Conservation (phyloP, 2,888 invertebrate species). For the Eristalis intricaria region DNA sequence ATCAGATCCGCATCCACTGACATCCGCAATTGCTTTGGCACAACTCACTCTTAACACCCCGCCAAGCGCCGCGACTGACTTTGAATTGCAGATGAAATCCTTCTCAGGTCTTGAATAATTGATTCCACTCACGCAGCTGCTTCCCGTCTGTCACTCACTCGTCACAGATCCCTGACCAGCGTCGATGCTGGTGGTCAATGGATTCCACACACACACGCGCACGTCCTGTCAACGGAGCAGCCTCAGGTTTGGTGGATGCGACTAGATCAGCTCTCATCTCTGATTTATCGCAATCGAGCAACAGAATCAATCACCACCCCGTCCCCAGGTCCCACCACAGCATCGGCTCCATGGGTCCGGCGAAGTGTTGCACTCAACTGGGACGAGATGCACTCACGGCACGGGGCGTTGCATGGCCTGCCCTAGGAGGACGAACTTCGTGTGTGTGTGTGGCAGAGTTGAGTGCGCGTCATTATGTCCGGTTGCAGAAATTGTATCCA, state of each 20-base stretch:
- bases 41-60: neutral
- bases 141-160: neutral
- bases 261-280: slow-evolving; percentile 36
- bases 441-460: neutral
- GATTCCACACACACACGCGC: neutral
- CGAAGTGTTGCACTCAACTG: neutral
- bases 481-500: slow-evolving; percentile 50
- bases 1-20: neutral
- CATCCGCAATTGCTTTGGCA: neutral
- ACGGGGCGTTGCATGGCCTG: neutral
- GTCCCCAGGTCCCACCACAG: no score
- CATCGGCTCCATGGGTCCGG: no score
- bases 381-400: neutral
- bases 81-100: neutral
- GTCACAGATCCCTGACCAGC: neutral
- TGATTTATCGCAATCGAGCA: slow-evolving; percentile 38
- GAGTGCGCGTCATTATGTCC: slow-evolving; percentile 58
- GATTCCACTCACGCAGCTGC: neutral
- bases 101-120: neutral
- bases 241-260: slow-evolving; percentile 40
- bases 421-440: slow-evolving; percentile 6
- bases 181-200: neutral
- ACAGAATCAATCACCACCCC: slow-evolving; percentile 43
- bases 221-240: neutral
- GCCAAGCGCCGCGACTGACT: neutral